Conservation (phyloP, 2,888 invertebrate genomes). For the Drosophila stalkeri region DNA sequence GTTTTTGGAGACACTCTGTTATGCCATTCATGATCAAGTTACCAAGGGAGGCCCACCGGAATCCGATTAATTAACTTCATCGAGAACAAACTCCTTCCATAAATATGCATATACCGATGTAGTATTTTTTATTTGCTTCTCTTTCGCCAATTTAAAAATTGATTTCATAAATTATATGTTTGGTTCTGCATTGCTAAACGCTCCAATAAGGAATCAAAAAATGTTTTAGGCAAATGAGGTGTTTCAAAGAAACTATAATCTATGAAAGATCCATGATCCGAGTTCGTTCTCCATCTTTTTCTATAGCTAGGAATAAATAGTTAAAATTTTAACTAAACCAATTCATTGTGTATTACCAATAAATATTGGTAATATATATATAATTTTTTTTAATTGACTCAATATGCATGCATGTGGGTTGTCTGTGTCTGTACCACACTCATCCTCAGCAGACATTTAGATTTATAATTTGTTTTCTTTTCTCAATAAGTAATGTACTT, state of each 20-base stretch:
- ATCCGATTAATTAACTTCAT: not conserved
- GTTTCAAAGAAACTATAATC: not conserved
- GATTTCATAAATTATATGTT: constrained; percentile 1
- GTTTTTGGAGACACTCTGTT: constrained; percentile 21
- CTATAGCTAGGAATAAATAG: not conserved
- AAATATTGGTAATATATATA: too few species aligned
- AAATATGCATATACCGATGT: not conserved
- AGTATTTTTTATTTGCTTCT: not conserved
- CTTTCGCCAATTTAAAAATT: not conserved
- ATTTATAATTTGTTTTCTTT: not conserved
- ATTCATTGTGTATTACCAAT: not conserved
- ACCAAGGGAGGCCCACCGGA: not conserved
- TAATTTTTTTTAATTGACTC: too few species aligned
- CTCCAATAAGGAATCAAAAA: not conserved
- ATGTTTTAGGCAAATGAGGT: not conserved
- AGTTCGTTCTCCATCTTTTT: not conserved
- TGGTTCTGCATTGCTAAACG: not conserved
- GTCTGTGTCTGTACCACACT: not conserved
- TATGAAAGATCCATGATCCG: not conserved
- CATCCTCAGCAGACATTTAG: not conserved
- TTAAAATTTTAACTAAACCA: not conserved
- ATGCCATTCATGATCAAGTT: constrained; percentile 21
- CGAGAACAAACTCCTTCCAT: too few species aligned
- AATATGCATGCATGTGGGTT: not conserved
- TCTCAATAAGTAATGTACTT: not conserved